Conservation (phyloP, 23 tunicate species). For the Trididemnum nubilum region DNA sequence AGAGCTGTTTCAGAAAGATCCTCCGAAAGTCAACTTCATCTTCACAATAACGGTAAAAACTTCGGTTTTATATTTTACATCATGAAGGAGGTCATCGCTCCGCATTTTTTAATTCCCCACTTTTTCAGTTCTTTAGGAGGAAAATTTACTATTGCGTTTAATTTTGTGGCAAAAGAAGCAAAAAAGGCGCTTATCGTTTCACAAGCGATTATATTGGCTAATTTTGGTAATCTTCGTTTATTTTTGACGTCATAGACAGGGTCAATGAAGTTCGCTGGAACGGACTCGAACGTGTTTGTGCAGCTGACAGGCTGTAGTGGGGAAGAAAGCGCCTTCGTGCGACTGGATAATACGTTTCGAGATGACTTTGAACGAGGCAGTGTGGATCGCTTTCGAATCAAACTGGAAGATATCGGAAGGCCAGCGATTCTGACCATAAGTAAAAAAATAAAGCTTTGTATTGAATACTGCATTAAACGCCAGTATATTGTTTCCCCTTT, state of each 20-base stretch:
- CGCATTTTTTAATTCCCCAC: too few relatives aligned
- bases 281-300: slow-evolving; percentile 83
- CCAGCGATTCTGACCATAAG: slow-evolving; percentile 69
- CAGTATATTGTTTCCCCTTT: too few relatives aligned
- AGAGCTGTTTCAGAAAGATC: slow-evolving; percentile 28
- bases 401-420: slow-evolving; percentile 81
- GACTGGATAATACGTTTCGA: slow-evolving; percentile 66
- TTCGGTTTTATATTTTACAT: not conserved
- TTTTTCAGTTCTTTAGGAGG: too few relatives aligned
- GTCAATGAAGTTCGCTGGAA: slow-evolving; percentile 84
- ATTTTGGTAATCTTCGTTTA: too few relatives aligned
- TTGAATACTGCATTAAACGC: not conserved
- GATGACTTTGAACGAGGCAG: slow-evolving; percentile 94
- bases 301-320: slow-evolving; percentile 76
- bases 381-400: slow-evolving; percentile 74
- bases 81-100: too few relatives aligned
- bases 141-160: too few relatives aligned
- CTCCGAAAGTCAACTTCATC: slow-evolving; percentile 16
- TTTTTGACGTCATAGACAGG: slow-evolving; percentile 57
- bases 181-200: too few relatives aligned
- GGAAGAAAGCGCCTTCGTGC: slow-evolving; percentile 47
- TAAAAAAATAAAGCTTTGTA: too few relatives aligned
- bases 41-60: slow-evolving; percentile 42
- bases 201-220: too few relatives aligned
- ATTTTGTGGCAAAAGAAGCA: too few relatives aligned